Conservation (phyloP, 2,888 invertebrate genomes). For the Tridacna gigas region DNA sequence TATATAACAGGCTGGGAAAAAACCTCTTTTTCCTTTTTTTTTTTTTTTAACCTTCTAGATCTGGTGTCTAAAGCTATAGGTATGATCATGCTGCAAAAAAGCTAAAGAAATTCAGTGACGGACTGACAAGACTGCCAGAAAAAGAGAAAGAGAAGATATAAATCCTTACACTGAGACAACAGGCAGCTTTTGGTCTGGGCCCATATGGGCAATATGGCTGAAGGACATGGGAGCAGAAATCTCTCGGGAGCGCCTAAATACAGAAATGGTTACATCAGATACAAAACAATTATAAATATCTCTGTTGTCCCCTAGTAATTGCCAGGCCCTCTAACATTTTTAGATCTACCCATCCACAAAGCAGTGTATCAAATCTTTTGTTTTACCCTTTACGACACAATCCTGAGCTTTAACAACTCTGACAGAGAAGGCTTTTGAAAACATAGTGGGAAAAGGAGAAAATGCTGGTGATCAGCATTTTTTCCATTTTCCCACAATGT, state of each 20-base stretch:
- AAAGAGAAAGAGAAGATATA: slow-evolving; percentile 5
- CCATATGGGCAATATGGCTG: slow-evolving; percentile 99
- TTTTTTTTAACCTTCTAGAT: slow-evolving; percentile 8
- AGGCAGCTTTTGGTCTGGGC: slow-evolving; percentile 91
- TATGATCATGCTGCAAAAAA: slow-evolving; percentile 17
- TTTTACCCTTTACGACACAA: no score
- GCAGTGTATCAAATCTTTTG: no score
- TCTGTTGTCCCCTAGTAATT: no score
- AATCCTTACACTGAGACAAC: slow-evolving; percentile 84
- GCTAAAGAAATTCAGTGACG: background rate
- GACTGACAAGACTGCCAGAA: slow-evolving; percentile 1
- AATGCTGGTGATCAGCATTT: background rate
- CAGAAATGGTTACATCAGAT: slow-evolving; percentile 19
- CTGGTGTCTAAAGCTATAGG: slow-evolving; percentile 2
- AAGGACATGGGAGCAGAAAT: slow-evolving; percentile 99
- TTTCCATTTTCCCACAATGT: no score
- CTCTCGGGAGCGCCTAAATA: slow-evolving; percentile 83
- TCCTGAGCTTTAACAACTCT: no score
- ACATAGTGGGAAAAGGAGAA: background rate
- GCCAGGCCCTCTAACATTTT: no score
- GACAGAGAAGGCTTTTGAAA: background rate
- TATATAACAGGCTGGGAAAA: no score
- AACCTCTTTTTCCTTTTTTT: no score
- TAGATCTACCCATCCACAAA: no score
- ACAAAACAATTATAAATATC: no score